phyloP scores from a whole-genome alignment of 2,113 vertebrate genomes.

The Paradoxurus hermaphroditus region DNA sequence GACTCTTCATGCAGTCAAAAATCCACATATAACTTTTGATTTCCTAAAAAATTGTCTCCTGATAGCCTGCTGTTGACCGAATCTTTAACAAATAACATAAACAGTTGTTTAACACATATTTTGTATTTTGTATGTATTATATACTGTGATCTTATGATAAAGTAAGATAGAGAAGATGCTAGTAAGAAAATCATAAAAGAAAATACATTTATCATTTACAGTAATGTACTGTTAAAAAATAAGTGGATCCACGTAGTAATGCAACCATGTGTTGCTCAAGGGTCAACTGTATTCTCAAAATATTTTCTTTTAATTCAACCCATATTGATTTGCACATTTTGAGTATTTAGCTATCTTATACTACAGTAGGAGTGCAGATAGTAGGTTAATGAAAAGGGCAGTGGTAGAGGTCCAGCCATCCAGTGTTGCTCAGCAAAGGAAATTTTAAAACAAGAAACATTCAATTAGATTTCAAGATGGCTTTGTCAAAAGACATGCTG shows the following conservation, averaged over 20 bases:
- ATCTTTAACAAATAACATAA: not conserved
- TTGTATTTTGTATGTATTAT: not conserved
- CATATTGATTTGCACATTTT: not conserved
- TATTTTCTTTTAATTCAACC: not conserved
- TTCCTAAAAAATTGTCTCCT: not conserved
- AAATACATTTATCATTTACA: not conserved
- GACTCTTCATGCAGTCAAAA: not conserved
- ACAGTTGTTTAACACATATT: not conserved
- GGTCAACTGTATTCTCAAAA: not conserved
- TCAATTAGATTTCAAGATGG: constrained; percentile 42
- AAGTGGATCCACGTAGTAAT: not conserved
- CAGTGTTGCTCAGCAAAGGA: not conserved
- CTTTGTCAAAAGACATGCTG: not conserved
- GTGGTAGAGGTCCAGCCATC: not conserved
- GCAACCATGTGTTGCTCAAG: not conserved
- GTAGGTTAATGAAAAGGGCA: not conserved
- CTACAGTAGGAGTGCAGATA: not conserved
- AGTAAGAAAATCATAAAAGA: not conserved
- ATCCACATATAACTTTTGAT: not conserved
- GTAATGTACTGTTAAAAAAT: not conserved
- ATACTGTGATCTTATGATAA: not conserved
- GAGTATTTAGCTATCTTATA: not conserved
- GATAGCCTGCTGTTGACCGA: not conserved
- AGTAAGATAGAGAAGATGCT: not conserved
- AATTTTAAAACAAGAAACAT: constrained; percentile 41